Evolutionary conservation across 2,113 vertebrate species (phyloP).

Genomic region (Choloepus hoffmanni): DNA sequence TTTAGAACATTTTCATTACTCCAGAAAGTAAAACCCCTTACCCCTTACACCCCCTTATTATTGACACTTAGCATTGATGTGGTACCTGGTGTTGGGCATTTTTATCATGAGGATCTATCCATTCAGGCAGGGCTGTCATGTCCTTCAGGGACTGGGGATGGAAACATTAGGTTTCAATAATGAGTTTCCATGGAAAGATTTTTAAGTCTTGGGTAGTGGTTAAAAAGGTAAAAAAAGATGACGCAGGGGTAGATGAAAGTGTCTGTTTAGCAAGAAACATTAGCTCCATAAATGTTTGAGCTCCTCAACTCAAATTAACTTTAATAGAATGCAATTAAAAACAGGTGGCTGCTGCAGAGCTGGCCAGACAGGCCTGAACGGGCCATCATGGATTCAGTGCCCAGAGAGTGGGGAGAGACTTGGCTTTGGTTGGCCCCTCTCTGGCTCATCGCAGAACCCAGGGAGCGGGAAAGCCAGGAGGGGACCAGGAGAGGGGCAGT

Average conservation of each 20-base stretch:
- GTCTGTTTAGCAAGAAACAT: background rate
- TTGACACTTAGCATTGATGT: too few relatives aligned
- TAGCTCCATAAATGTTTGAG: background rate
- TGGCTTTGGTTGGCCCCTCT: background rate
- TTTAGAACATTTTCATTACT: too few relatives aligned
- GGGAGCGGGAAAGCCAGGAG: background rate
- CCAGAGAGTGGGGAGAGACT: background rate
- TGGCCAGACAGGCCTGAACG: background rate
- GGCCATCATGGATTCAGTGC: background rate
- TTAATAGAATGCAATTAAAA: background rate
- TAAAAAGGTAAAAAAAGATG: slow-evolving; percentile 24
- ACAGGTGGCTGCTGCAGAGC: background rate
- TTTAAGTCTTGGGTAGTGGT: background rate
- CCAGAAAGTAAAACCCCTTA: too few relatives aligned
- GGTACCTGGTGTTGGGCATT: background rate
- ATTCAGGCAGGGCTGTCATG: rapidly evolving
- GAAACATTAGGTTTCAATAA: background rate
- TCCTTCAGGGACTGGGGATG: background rate
- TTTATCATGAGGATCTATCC: background rate
- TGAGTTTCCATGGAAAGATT: slow-evolving; percentile 17
- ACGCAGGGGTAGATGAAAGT: background rate
- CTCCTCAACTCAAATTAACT: background rate
- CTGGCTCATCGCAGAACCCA: background rate
- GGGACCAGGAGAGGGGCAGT: rapidly evolving
- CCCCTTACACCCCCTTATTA: too few relatives aligned